Base-by-base conservation (phyloP, 2,113 vertebrate species). In the Erpornis zantholeuca region DNA sequence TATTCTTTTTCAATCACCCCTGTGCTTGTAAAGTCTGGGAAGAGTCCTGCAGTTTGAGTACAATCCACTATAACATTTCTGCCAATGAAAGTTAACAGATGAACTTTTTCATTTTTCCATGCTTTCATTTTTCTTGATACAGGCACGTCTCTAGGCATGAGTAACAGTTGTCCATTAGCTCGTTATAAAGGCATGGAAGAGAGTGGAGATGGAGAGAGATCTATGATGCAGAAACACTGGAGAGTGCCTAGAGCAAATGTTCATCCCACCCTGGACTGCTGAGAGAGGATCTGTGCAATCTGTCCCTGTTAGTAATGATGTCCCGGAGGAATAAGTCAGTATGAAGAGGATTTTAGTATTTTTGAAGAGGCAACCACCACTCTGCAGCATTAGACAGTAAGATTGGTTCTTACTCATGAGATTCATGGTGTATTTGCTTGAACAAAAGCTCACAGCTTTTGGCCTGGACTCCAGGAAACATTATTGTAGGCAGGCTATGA, bases 161-260 rank as follows among this genome's bases (percentile, higher is more conserved):
- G 80, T 90, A 96, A 95, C 61, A 91, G 85, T 92, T 22, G 4
- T 69, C 86, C 77, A 83, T 96, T 93, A 96, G 52, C 80, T 92
- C 8, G 3, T 78, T 93, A 90, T 44, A 83, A 92, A 94, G 88
- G 80, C 90, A 86, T 11, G 23, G 69, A 88, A 77, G 64, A 91
- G 56, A 92, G 72, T 49, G 78, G 76, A 75, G 85, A 59, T 78
- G 75, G 54, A 83, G 86, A 73, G 90, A 94, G 94, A 95, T 96
- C 94, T 94, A 82, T 91, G 95, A 95, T 83, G 86, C 88, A 93
- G 88, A 92, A 95, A 94, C 82, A 78, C 69, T 71, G 82, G 69
- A 94, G 87, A 91, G 73, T 69, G 92, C 88, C 90, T 95, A 82
- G 60, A 96, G 90, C 90, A 95, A 96, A 93, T 93, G 92, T 68